Evolutionary conservation across 2,888 invertebrate species (phyloP).

Genomic region (Hoplodrina ambigua): DNA sequence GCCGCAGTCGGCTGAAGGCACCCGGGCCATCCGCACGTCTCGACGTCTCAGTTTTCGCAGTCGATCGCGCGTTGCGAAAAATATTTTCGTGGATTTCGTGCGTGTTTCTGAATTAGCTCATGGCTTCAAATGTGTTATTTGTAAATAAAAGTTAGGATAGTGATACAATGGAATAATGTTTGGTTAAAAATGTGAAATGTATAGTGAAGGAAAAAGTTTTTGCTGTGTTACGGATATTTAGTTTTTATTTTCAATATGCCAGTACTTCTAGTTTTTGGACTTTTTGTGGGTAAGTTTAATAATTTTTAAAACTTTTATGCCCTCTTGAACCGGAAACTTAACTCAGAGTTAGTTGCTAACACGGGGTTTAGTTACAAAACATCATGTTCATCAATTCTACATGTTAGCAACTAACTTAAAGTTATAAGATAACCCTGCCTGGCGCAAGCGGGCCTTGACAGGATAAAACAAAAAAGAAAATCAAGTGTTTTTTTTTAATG

Average conservation of each 20-base stretch:
- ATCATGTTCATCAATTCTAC: no score
- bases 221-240: constrained; percentile 67
- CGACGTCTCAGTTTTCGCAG: constrained; percentile 38
- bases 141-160: constrained; percentile 48
- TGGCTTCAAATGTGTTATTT: constrained; percentile 57
- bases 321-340: no score
- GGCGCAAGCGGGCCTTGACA: no score
- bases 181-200: constrained; percentile 71
- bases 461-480: no score
- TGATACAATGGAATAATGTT: constrained; percentile 56
- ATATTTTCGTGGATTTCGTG: constrained; percentile 46
- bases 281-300: constrained; percentile 76
- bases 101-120: constrained; percentile 34
- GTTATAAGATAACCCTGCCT: no score
- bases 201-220: constrained; percentile 63
- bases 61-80: constrained; percentile 49
- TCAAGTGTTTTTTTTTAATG: background rate
- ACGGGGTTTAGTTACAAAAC: no score
- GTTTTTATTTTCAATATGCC: constrained; percentile 70
- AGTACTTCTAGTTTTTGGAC: constrained; percentile 76
- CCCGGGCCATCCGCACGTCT: constrained; percentile 61
- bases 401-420: no score
- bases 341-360: no score
- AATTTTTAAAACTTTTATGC: background rate
- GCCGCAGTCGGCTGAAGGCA: constrained; percentile 78